These are phyloP conservation scores for Augiades crinisus DNA, from an alignment of 2,888 invertebrate genomes.

Conservation along the genomic window DNA sequence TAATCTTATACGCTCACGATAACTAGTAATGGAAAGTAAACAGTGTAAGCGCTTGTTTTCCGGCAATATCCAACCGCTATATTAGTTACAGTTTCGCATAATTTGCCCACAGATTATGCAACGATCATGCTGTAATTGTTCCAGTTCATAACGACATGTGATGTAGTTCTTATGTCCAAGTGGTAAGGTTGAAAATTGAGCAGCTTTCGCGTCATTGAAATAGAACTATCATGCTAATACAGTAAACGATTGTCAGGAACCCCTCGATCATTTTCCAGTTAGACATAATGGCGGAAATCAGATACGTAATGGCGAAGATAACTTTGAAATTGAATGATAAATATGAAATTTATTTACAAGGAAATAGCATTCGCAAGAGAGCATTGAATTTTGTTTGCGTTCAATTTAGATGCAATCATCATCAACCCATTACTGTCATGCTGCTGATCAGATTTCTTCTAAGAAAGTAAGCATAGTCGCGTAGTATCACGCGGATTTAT, in stretches of 20 bases:
- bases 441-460: no score
- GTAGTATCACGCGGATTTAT: no score
- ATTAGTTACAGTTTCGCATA: slow-evolving; percentile 27
- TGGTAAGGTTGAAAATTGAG: slow-evolving; percentile 9
- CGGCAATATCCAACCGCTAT: slow-evolving; percentile 21
- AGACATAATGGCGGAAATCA: slow-evolving; percentile 27
- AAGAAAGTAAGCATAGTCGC: no score
- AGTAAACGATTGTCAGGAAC: slow-evolving; percentile 26
- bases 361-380: slow-evolving; percentile 3
- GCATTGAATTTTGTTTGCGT: slow-evolving; percentile 3
- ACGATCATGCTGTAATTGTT: slow-evolving; percentile 26
- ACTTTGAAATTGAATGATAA: slow-evolving; percentile 27
- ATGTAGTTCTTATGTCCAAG: neutral
- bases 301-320: slow-evolving; percentile 27
- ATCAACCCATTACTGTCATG: no score
- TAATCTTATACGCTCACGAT: slow-evolving; percentile 7
- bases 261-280: slow-evolving; percentile 28
- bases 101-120: slow-evolving; percentile 24
- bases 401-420: neutral
- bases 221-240: slow-evolving; percentile 19
- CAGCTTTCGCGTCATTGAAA: neutral
- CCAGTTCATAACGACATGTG: slow-evolving; percentile 3
- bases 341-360: slow-evolving; percentile 23
- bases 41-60: slow-evolving; percentile 19
- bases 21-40: slow-evolving; percentile 17